Conservation (phyloP, 1,140 invertebrate species). For the Lordiphosa stackelbergi region DNA sequence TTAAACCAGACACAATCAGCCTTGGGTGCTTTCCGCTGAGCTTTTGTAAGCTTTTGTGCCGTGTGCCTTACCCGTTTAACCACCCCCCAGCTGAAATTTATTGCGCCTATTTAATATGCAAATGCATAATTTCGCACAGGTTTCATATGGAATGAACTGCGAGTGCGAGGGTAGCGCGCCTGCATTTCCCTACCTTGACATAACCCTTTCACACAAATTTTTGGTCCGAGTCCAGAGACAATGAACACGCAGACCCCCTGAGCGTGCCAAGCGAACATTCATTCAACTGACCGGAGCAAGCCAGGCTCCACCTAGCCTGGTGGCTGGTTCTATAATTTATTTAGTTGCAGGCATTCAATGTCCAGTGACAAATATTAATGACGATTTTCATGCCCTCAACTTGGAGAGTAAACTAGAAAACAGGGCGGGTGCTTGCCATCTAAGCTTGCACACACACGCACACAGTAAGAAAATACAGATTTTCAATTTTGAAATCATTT, state of each 20-base stretch:
- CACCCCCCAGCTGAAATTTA: conserved; percentile 32
- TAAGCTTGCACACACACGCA: background rate
- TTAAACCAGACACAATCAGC: conserved; percentile 34
- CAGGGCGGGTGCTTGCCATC: background rate
- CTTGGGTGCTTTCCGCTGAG: conserved; percentile 28
- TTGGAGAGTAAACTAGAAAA: conserved; percentile 6
- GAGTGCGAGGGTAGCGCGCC: background rate
- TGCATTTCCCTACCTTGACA: conserved; percentile 27
- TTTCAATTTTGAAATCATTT: too few species aligned
- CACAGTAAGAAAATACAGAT: background rate
- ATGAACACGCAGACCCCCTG: conserved; percentile 56
- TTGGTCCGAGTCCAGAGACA: conserved; percentile 50
- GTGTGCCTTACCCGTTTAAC: background rate
- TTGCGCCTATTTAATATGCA: conserved; percentile 69
- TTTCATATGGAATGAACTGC: conserved; percentile 26
- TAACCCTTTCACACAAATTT: conserved; percentile 41
- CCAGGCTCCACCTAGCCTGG: conserved; percentile 36
- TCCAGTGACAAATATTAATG: conserved; percentile 76
- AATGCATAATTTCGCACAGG: conserved; percentile 70
- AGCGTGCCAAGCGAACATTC: conserved; percentile 65
- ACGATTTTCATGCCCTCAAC: conserved; percentile 73
- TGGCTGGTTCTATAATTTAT: conserved; percentile 64
- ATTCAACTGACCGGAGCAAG: conserved; percentile 36
- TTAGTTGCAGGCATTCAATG: conserved; percentile 55
- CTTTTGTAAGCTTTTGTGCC: conserved; percentile 5